These are phyloP conservation scores for Lymantria monacha DNA, from an alignment of 2,888 invertebrate genomes.

Conservation along the genomic window DNA sequence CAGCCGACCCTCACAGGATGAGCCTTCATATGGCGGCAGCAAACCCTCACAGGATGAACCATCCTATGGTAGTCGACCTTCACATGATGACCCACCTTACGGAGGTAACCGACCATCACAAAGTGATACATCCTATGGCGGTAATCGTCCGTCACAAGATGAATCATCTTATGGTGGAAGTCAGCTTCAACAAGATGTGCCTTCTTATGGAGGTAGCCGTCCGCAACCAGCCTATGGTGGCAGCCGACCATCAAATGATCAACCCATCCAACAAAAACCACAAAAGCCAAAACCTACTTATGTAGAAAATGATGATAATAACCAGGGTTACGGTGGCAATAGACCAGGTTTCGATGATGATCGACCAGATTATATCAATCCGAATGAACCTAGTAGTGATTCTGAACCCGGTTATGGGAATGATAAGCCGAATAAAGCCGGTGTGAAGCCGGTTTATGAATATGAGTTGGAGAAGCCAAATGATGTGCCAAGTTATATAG, in stretches of 20 bases:
- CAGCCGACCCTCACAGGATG: background rate
- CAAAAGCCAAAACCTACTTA: constrained; percentile 27
- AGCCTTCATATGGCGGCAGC: background rate
- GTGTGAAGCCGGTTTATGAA: constrained; percentile 68
- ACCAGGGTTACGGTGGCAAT: constrained; percentile 12
- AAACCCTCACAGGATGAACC: background rate
- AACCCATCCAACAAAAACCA: constrained; percentile 7
- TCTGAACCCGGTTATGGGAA: constrained; percentile 15
- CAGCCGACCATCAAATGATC: background rate
- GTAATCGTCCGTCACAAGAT: background rate
- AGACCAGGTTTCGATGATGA: constrained; percentile 17
- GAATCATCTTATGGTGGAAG: background rate
- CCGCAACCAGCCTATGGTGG: constrained; percentile 3
- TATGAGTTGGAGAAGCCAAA: constrained; percentile 55
- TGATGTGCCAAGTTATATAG: constrained; percentile 58
- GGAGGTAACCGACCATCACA: background rate
- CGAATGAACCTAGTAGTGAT: constrained; percentile 8
- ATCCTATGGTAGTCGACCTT: background rate
- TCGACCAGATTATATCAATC: constrained; percentile 22
- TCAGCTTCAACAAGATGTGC: background rate
- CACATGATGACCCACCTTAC: background rate
- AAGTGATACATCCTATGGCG: background rate
- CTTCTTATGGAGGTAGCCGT: constrained; percentile 5
- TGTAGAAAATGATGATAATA: constrained; percentile 13
- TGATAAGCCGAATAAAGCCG: constrained; percentile 19